phyloP scores from a whole-genome alignment of 2,797 vertebrate genomes.

The Anabas testudineus region DNA sequence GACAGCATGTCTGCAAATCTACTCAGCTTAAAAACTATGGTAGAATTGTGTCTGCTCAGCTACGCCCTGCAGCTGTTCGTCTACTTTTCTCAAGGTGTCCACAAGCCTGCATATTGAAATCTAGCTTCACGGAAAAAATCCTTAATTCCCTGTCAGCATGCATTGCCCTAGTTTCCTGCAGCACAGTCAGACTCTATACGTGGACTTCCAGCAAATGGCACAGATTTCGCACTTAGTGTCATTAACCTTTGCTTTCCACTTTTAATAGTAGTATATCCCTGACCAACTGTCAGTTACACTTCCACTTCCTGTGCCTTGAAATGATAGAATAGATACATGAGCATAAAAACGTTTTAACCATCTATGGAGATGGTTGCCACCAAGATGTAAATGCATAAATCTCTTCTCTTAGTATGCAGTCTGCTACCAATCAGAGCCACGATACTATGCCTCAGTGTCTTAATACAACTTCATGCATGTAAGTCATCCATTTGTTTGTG shows the following conservation, averaged over 20 bases:
- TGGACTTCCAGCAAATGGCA: constrained; percentile 39
- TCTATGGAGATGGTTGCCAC: neutral
- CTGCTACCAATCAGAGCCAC: too few relatives aligned
- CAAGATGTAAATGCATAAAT: constrained; percentile 3
- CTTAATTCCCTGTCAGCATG: constrained; percentile 49
- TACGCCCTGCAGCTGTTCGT: constrained; percentile 57
- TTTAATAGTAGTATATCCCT: too few relatives aligned
- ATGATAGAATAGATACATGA: neutral
- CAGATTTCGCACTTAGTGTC: constrained; percentile 23
- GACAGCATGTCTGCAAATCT: neutral
- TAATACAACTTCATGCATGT: neutral
- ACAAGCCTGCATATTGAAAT: constrained; percentile 43
- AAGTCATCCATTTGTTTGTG: neutral
- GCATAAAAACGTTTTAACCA: neutral
- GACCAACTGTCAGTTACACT: constrained; percentile 2
- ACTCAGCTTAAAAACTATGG: constrained; percentile 36
- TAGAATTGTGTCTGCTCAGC: constrained; percentile 55
- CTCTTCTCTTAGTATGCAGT: neutral
- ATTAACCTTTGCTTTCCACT: constrained; percentile 12
- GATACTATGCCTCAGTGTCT: too few relatives aligned
- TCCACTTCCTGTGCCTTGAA: neutral
- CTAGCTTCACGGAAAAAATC: constrained; percentile 51
- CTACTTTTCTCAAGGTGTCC: constrained; percentile 39
- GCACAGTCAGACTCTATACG: constrained; percentile 33
- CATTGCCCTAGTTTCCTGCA: constrained; percentile 57